Evolutionary conservation across 2,113 vertebrate species (phyloP).

Genomic region (Falco punctatus): DNA sequence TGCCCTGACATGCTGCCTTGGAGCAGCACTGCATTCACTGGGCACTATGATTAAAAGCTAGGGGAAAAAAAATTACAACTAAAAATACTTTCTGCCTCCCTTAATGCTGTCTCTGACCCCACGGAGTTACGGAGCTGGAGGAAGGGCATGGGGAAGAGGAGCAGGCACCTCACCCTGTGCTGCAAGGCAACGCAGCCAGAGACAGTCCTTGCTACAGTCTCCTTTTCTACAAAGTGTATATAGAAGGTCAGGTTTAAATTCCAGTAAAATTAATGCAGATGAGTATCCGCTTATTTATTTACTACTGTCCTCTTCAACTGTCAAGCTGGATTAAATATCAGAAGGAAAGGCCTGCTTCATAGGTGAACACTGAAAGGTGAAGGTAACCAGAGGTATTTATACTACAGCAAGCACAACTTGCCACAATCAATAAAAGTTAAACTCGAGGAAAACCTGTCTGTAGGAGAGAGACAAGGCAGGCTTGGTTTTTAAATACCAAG

Average conservation of each 20-base stretch:
- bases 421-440: background rate
- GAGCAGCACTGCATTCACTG: background rate
- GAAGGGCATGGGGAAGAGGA: background rate
- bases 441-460: background rate
- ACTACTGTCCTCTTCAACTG: slow-evolving; percentile 14
- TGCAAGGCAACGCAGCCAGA: background rate
- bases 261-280: background rate
- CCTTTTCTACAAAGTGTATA: background rate
- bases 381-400: background rate
- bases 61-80: background rate
- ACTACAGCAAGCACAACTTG: background rate
- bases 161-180: background rate
- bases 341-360: background rate
- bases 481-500: background rate
- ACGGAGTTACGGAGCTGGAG: background rate
- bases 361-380: background rate
- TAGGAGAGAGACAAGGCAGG: background rate
- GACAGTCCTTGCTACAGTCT: too few relatives aligned
- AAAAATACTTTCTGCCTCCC: background rate
- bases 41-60: background rate
- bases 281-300: slow-evolving; percentile 42
- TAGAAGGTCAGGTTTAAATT: background rate
- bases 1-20: background rate
- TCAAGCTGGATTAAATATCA: background rate
- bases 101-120: background rate